Conservation (phyloP, 2,888 invertebrate genomes). For the Monoplex corrugatus region DNA sequence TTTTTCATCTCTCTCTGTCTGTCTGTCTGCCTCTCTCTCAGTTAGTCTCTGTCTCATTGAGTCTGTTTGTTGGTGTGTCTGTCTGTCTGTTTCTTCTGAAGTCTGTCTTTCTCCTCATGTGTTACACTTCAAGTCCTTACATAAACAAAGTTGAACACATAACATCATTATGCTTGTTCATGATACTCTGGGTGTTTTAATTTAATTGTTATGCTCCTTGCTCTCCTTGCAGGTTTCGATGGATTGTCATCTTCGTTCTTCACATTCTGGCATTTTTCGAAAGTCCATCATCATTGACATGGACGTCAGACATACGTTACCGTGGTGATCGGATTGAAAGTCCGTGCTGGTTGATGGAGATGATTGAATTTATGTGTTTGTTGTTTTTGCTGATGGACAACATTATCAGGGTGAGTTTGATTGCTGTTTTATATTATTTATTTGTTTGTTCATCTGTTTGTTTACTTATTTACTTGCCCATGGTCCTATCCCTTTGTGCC, state of each 20-base stretch:
- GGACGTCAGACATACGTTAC: constrained; percentile 74
- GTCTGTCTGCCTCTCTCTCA: too few relatives aligned
- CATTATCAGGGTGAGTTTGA: constrained; percentile 68
- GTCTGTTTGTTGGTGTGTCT: neutral
- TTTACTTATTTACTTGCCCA: too few relatives aligned
- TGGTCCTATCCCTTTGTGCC: too few relatives aligned
- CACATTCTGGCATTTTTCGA: constrained; percentile 79
- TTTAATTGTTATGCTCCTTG: neutral
- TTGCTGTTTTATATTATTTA: too few relatives aligned
- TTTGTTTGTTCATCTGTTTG: neutral
- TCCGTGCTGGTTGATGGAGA: constrained; percentile 77
- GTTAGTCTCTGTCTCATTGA: neutral
- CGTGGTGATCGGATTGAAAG: constrained; percentile 61
- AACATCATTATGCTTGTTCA: too few relatives aligned
- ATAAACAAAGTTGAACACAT: too few relatives aligned
- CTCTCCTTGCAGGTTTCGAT: constrained; percentile 67
- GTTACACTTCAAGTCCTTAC: too few relatives aligned
- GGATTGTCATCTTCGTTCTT: constrained; percentile 72
- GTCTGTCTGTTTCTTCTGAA: neutral
- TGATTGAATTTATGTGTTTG: constrained; percentile 76
- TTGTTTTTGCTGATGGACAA: constrained; percentile 72
- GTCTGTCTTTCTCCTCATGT: too few relatives aligned
- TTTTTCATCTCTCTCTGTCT: neutral
- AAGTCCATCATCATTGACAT: constrained; percentile 77
- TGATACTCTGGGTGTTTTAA: neutral